These are phyloP conservation scores for Andrena bicolor DNA, from an alignment of 2,888 invertebrate species.

Conservation along the genomic window DNA sequence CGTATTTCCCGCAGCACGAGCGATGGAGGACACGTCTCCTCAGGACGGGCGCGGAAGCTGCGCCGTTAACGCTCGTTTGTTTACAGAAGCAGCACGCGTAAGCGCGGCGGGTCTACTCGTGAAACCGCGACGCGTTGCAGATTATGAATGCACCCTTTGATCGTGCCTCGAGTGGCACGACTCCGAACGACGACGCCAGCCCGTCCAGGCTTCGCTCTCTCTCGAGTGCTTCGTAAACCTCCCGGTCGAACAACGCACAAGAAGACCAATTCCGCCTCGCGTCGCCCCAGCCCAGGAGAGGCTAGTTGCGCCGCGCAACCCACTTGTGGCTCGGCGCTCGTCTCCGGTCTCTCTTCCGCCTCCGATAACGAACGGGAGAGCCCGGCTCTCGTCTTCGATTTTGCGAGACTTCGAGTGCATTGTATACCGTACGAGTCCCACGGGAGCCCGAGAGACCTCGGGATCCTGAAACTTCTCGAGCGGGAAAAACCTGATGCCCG, in stretches of 20 bases:
- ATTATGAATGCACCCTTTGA: conserved; percentile 72
- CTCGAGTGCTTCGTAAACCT: conserved; percentile 67
- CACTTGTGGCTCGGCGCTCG: conserved; percentile 39
- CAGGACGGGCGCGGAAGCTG: conserved; percentile 9
- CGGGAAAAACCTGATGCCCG: conserved; percentile 5
- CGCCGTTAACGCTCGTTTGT: conserved; percentile 45
- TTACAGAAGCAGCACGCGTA: conserved; percentile 52
- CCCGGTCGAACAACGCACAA: conserved; percentile 38
- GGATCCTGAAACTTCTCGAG: conserved; percentile 11
- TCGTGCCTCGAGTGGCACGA: conserved; percentile 60
- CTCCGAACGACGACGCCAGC: conserved; percentile 27
- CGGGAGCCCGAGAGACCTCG: conserved; percentile 25
- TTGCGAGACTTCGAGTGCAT: conserved; percentile 38
- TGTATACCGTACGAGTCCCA: conserved; percentile 37
- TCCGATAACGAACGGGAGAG: conserved; percentile 45
- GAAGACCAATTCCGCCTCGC: conserved; percentile 53
- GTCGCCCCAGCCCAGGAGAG: not conserved
- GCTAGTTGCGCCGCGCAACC: conserved; percentile 14
- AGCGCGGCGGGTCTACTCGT: conserved; percentile 28
- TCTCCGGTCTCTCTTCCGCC: conserved; percentile 35
- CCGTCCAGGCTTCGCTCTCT: not conserved
- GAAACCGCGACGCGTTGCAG: conserved; percentile 64
- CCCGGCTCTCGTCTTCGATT: conserved; percentile 45
- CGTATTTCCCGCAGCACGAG: conserved; percentile 15
- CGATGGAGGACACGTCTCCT: conserved; percentile 7